Percentiles rank a stretch among this genome's conserved stretches.
These are phyloP conservation scores for Poecilus cupreus DNA, from an alignment of 2,888 invertebrate genomes.

Conservation along the genomic window DNA sequence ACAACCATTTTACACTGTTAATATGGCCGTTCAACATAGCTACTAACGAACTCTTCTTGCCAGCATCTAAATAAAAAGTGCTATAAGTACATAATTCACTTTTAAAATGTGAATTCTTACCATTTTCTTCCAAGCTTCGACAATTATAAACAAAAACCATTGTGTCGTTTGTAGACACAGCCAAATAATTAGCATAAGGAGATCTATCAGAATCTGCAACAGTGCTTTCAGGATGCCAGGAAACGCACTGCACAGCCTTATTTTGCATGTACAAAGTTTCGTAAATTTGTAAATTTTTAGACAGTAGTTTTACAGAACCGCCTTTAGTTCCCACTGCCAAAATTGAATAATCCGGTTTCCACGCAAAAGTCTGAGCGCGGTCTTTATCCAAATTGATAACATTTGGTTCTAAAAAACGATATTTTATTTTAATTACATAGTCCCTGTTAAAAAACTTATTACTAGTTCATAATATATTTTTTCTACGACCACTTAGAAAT, in stretches of 20 bases:
- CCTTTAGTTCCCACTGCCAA: constrained; percentile 79
- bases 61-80: constrained; percentile 52
- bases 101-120: neutral
- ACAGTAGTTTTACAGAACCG: constrained; percentile 75
- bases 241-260: constrained; percentile 79
- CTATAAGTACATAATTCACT: neutral
- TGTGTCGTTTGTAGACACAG: constrained; percentile 76
- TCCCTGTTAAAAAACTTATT: too few relatives aligned
- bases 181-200: constrained; percentile 78
- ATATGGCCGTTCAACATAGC: constrained; percentile 72
- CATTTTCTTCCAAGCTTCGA: constrained; percentile 61
- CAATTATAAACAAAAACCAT: constrained; percentile 75
- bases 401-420: constrained; percentile 67
- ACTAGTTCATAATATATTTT: too few relatives aligned
- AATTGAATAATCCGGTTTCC: constrained; percentile 77
- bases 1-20: constrained; percentile 75
- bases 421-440: neutral
- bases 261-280: constrained; percentile 74
- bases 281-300: constrained; percentile 63
- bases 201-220: constrained; percentile 76
- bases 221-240: constrained; percentile 84
- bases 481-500: too few relatives aligned
- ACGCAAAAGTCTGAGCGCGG: constrained; percentile 75
- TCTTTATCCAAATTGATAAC: constrained; percentile 68
- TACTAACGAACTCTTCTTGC: constrained; percentile 61